Base-by-base conservation (phyloP, 37 sponge, comb jelly and placozoan genomes). In the Theonella swinhoei region DNA sequence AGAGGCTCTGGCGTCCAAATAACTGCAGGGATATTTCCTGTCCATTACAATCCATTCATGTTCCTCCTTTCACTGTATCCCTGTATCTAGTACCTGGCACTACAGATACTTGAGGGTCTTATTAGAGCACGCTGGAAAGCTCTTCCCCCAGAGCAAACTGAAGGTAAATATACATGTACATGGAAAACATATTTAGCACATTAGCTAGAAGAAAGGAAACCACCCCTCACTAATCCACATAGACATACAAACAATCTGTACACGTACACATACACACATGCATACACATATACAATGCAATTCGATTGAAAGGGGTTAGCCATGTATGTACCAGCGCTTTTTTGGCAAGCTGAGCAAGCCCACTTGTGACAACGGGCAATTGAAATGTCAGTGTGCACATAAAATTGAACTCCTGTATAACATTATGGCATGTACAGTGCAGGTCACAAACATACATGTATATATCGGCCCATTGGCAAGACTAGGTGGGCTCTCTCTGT, bases 51-150 rank as follows among this genome's bases (percentile, higher is more conserved):
- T 17, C 22, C 22, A 60, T 60, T 23, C 20, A 23, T 23, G 22
- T 68, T 30, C n/a, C 19, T 58, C 60, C 19, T 20, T n/a, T n/a
- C n/a, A n/a, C n/a, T n/a, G 26, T 80, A 7, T 59, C 28, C 70
- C 26, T 68, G 22, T 78, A 25, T 67, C 59, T 75, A 95, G 92
- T 97, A 89, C 78, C 95, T 93, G 84, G 99, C 96, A 22, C 89
- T 99, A 5, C 98, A 97, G 83, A 95, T 99, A 64, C 87, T 99
- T 9, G 94, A 97, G 42, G 70, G 68, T 43, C 91, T 99, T 9
- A 97, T 99, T 31, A 86, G 85, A 42, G 88, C 95, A 19, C 75
- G 90, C 75, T 99, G 99, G 99, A 96, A 97, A 79, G 91, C 93
- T 8, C 70, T 99, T 40, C 98, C 99, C 39, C 75, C 90, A 36